Base-by-base conservation (phyloP, 2,888 invertebrate species). In the Isotomurus palustris region DNA sequence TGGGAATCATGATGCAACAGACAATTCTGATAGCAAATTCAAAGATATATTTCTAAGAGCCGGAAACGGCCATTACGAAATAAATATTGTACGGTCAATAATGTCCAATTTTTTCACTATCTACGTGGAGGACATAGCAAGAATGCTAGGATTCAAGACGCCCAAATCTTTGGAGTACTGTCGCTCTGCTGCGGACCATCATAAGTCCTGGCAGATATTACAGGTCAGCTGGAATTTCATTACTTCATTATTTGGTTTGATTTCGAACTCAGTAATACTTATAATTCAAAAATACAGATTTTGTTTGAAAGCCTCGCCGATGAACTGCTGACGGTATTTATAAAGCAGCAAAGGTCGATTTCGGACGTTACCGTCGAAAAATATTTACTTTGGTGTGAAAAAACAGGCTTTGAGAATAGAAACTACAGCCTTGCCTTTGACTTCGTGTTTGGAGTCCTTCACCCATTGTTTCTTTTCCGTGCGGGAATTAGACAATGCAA, bases 391-490 rank as follows among this genome's bases (percentile, higher is more conserved):
- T 52, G 38, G 27, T 3, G 40, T 17, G 8, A 12, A 3, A 27
- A 22, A 21, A 17, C 27, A 28, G 53, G 22, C 10, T 6, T 41
- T 17, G 5, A n/a, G 10, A 53, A 53, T 22, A n/a, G 28, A 36
- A 53, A 53, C 22, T 35, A 43, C 22, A 35, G 3, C 8, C 22
- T 54, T 36, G 54, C 54, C n/a, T 48, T 24, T 22, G 28, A 40
- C 14, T 47, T 54, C 14, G 28, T 54, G 2, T 48, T 54, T 27
- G 32, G 19, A 29, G 19, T 47, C 17, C 29, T 54, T 2, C 47
- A 47, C 17, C 54, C 54, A n/a, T 25, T 54, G 8, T 54, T 54
- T 40, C 24, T 54, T 6, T 54, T 54, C 38, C 14, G 54, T 27
- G 54, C 54, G 2, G 54, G 27, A 2, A 25, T 54, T 19, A 24